Base-by-base conservation (phyloP, 2,888 invertebrate genomes). In the Eledona agricola region DNA sequence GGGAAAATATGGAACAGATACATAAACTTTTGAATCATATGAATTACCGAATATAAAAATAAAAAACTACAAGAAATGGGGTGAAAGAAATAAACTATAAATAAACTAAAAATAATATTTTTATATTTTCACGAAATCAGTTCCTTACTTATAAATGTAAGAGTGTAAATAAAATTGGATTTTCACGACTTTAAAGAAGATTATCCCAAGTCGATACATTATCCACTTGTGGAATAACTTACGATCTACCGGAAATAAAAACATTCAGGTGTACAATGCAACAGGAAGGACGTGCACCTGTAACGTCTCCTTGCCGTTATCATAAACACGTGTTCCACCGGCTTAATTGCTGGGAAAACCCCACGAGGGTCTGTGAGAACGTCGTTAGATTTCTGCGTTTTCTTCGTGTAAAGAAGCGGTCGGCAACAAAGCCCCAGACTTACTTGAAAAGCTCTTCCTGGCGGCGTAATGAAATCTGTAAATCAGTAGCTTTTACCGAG, bases 401-500 rank as follows among this genome's bases (percentile, higher is more conserved):
- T 31, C n/a, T 13, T 23, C 15, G 25, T 12, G 4, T 22, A 42
- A 11, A 9, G 25, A n/a, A 35, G 16, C 3, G 9, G 35, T 28
- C 13, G 5, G 22, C 22, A 10, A n/a, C 32, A 32, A 22, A 43
- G 23, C 32, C 40, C 9, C 15, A 5, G 16, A 35, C 35, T 34
- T 51, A 42, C 9, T 29, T 11, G 42, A 20, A 29, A 42, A 42
- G 42, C 42, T 29, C 25, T 43, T 51, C 28, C 28, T 28, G 17
- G 42, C 19, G 50, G 26, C 38, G 47, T 55, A 55, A 55, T 55
- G 55, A 55, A 55, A 55, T 55, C 55, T 55, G 51, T 55, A 55
- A 55, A 55, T 55, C 55, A 51, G 51, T 35, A 51, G 55, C 55
- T 55, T 51, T 55, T 55, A 55, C 50, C 40, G 55, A 51, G 51